A percentile compares a stretch with the other conserved stretches of the same genome.
Conservation (phyloP, 2,888 invertebrate species). For the Drosophila fungiperda region DNA sequence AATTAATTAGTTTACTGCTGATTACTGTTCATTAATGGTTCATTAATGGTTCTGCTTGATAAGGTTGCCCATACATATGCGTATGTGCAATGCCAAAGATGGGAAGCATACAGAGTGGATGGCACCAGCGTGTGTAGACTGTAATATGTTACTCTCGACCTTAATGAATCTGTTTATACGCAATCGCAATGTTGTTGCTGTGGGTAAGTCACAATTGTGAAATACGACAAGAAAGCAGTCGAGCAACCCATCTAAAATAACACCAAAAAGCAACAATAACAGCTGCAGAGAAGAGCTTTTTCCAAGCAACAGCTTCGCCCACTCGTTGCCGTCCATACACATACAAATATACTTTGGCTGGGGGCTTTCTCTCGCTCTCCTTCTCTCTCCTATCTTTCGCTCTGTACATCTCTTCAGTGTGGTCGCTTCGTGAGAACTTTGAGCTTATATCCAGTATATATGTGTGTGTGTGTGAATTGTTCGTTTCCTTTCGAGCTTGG, state of each 20-base stretch:
- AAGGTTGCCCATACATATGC: not conserved
- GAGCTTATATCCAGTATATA: not conserved
- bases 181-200: conserved; percentile 36
- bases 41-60: not conserved
- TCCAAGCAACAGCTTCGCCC: conserved; percentile 53
- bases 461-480: conserved; percentile 4
- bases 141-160: conserved; percentile 5
- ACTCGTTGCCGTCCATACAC: conserved; percentile 14
- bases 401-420: not conserved
- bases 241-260: not conserved
- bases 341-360: conserved; percentile 1
- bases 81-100: conserved; percentile 13
- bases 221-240: conserved; percentile 2
- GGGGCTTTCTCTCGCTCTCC: not conserved
- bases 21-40: conserved; percentile 6
- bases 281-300: conserved; percentile 45
- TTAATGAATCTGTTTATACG: conserved; percentile 40
- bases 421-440: conserved; percentile 13
- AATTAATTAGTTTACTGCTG: conserved; percentile 21
- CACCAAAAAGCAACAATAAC: conserved; percentile 18
- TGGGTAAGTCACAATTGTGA: conserved; percentile 6
- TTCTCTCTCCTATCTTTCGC: not conserved
- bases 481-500: conserved; percentile 30
- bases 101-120: conserved; percentile 11
- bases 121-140: conserved; percentile 15